A percentile compares a stretch with the other conserved stretches of the same genome.
Conservation (phyloP, 2,888 invertebrate species). For the Metacarcinus magister region DNA sequence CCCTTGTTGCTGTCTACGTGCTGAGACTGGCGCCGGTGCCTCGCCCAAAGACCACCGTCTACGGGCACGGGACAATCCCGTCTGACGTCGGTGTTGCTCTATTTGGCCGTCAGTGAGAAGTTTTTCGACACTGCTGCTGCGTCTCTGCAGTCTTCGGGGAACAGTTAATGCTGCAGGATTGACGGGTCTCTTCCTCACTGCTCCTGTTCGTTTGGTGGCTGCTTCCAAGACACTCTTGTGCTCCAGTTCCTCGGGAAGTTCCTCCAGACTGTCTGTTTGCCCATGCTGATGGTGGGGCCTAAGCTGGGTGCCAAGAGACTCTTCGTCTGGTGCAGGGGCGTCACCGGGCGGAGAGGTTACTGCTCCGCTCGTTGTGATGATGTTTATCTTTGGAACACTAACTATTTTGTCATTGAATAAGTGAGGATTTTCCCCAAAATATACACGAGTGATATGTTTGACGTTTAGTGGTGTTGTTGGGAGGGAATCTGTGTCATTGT, state of each 20-base stretch:
- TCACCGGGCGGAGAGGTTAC: not conserved
- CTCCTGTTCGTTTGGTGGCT: slow-evolving; percentile 34
- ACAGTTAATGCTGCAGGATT: not conserved
- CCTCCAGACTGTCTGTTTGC: slow-evolving; percentile 48
- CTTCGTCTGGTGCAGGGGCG: not conserved
- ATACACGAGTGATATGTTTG: slow-evolving; percentile 81
- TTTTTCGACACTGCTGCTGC: slow-evolving; percentile 73
- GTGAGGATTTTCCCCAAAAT: slow-evolving; percentile 76
- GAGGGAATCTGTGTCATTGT: slow-evolving; percentile 76
- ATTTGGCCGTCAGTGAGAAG: slow-evolving; percentile 6
- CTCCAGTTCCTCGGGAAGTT: slow-evolving; percentile 75
- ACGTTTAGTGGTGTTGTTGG: slow-evolving; percentile 75
- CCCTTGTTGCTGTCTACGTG: slow-evolving; percentile 54
- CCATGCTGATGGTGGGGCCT: not conserved
- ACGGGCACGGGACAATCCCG: slow-evolving; percentile 43
- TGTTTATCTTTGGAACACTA: slow-evolving; percentile 58
- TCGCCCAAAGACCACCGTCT: slow-evolving; percentile 73
- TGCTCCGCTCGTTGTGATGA: not conserved
- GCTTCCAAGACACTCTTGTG: slow-evolving; percentile 73
- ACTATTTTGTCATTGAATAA: slow-evolving; percentile 76
- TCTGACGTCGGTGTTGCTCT: slow-evolving; percentile 55
- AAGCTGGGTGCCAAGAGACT: not conserved
- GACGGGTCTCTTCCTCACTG: slow-evolving; percentile 28
- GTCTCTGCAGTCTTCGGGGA: slow-evolving; percentile 58
- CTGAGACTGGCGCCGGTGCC: slow-evolving; percentile 33